Evolutionary conservation across 2,113 vertebrate genomes (phyloP), one percentile per base, ranked within the genome.

Genomic region (Alectura lathami): DNA sequence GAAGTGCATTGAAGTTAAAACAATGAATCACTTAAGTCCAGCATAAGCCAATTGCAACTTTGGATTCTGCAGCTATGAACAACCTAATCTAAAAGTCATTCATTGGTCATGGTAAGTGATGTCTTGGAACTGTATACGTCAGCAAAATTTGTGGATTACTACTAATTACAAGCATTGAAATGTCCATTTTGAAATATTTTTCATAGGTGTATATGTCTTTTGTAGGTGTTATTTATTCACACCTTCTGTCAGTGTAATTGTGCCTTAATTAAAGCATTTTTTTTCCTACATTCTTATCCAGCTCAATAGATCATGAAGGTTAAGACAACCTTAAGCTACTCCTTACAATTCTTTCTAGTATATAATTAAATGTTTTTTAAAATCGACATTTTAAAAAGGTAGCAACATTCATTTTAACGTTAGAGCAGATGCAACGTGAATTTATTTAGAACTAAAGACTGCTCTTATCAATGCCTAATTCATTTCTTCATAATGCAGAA

Each of bases 291-390:
- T 48, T 79, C 36, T 87, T 36, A 34, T 11, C 29, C 40, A 59
- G 63, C 29, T 85, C 64, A 73, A 13, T 7, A 72, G 62, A 74
- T 80, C 69, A 59, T 51, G 32, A 75, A 54, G 63, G 63, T 59
- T 73, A 57, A 96, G 74, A 77, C 92, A 81, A 89, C 57, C 23
- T 89, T 38, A 81, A 79, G 34, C 56, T 78, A 40, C 16, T 14
- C 2, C 32, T 72, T 57, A 40, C 20, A 86, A 43, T 60, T 51
- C 69, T 88, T 83, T 12, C 59, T 21, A 22, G 36, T 36, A n/a
- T 38, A 14, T 62, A 75, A 80, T 26, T 68, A 47, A 79, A 66
- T 6, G 2, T 29, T 42, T 38, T 62, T 17, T 63, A 75, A 74
- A 51, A 50, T 16, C 3, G 3, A 22, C 17, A 29, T 51, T 51